Evolutionary conservation across 2,888 invertebrate species (phyloP), one percentile per base, ranked within the genome.

Genomic region (Pachydiplax longipennis): DNA sequence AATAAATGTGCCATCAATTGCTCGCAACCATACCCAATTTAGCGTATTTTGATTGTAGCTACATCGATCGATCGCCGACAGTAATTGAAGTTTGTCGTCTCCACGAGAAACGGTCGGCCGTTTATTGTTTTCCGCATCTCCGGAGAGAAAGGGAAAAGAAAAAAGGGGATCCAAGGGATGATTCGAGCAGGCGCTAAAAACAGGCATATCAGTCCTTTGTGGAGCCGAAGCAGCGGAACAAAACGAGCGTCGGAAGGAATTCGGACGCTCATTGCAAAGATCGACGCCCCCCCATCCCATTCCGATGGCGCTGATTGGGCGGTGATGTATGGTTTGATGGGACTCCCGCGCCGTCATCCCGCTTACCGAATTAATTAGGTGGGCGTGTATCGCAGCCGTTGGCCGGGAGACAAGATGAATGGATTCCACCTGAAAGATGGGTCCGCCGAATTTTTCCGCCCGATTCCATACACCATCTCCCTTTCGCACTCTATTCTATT

Each of bases 381-480:
- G 87, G 87, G 87, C 61, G 87, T 87, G 58, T 58, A 87, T 87
- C 61, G 87, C 61, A 87, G 87, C 61, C 35, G 87, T 87, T 83
- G 35, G 61, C 65, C 58, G 22, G 65, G 65, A 73, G 73, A 73
- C 73, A 73, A 73, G 73, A 73, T 73, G 73, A 73, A 73, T 73
- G 73, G 73, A 73, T 31, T 73, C 31, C 73, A 73, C 73, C 73
- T 73, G 73, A 73, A 73, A 73, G 73, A 73, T 73, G 73, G 73
- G 73, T 4, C 31, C 31, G 73, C 73, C 73, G 73, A 31, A 25
- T 73, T 73, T 73, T 73, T 73, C 12, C 25, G 25, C 25, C 13
- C 31, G 12, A 25, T 10, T 31, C 37, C 37, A 37, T 37, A 25
- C 83, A 15, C 53, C 58, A 15, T 35, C 31, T 31, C 83, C 53